Conservation (phyloP, 2,888 invertebrate genomes). For the Euplagia quadripunctaria region DNA sequence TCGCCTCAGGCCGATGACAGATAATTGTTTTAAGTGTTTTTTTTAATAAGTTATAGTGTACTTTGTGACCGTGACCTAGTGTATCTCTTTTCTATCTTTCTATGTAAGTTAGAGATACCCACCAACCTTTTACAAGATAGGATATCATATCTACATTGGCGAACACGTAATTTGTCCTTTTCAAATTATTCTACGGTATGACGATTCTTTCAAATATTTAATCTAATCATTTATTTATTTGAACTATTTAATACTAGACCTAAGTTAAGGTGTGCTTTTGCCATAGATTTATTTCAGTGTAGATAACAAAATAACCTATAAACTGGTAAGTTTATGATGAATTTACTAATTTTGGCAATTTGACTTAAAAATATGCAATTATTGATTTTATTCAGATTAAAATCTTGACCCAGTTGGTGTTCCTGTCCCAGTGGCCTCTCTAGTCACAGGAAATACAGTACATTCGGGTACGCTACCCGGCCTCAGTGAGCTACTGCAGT, state of each 20-base stretch:
- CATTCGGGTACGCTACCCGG: too few species aligned
- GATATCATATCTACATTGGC: not conserved
- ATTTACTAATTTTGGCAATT: not conserved
- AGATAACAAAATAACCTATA: not conserved
- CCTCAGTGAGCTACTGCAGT: too few species aligned
- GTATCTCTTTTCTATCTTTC: too few species aligned
- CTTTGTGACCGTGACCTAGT: too few species aligned
- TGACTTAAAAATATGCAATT: not conserved
- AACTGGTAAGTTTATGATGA: not conserved
- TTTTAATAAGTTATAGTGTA: too few species aligned
- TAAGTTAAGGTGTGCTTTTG: slow-evolving; percentile 15
- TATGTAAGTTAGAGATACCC: not conserved
- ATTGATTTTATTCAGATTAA: too few species aligned
- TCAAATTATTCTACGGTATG: slow-evolving; percentile 7
- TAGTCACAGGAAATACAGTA: too few species aligned
- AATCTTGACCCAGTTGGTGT: too few species aligned
- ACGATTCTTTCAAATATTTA: slow-evolving; percentile 16
- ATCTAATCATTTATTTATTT: slow-evolving; percentile 18
- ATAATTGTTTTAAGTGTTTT: too few species aligned
- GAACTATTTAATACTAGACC: slow-evolving; percentile 5
- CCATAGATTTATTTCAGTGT: slow-evolving; percentile 4
- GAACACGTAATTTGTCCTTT: slow-evolving; percentile 13
- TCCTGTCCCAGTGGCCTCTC: too few species aligned
- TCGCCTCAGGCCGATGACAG: too few species aligned
- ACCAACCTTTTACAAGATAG: not conserved